Percentiles rank a stretch among this genome's conserved stretches.
phyloP scores from a whole-genome alignment of 1,140 invertebrate species.

The Micrasema longulum region DNA sequence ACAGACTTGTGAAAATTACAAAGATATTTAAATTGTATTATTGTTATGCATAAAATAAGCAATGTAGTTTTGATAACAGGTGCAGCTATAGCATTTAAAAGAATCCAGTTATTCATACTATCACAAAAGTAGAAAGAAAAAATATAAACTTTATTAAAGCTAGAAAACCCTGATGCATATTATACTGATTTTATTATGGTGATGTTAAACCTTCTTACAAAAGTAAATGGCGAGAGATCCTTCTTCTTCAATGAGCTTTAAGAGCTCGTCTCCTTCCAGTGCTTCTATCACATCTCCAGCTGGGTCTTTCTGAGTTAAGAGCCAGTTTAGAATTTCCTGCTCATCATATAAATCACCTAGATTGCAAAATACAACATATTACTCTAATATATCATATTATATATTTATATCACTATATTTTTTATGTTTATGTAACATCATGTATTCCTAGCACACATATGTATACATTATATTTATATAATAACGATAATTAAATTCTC shows the following conservation, averaged over 20 bases:
- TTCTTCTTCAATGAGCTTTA: constrained; percentile 83
- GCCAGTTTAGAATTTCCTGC: constrained; percentile 89
- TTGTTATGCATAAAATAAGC: no score
- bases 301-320: constrained; percentile 90
- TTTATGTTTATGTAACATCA: no score
- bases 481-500: no score
- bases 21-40: no score
- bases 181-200: not conserved
- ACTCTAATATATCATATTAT: no score
- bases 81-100: constrained; percentile 18
- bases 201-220: constrained; percentile 75
- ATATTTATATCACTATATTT: no score
- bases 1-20: no score
- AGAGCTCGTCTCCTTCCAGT: constrained; percentile 85
- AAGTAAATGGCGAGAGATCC: constrained; percentile 91
- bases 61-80: not conserved
- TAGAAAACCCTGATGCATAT: constrained; percentile 16
- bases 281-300: constrained; percentile 91
- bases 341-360: constrained; percentile 90
- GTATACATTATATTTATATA: no score
- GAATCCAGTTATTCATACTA: constrained; percentile 9
- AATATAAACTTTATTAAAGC: no score
- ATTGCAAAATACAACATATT: no score
- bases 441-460: no score
- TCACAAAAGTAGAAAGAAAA: not conserved